Evolutionary conservation across 1,140 invertebrate genomes (phyloP).

Genomic region (Nasonia longicornis): DNA sequence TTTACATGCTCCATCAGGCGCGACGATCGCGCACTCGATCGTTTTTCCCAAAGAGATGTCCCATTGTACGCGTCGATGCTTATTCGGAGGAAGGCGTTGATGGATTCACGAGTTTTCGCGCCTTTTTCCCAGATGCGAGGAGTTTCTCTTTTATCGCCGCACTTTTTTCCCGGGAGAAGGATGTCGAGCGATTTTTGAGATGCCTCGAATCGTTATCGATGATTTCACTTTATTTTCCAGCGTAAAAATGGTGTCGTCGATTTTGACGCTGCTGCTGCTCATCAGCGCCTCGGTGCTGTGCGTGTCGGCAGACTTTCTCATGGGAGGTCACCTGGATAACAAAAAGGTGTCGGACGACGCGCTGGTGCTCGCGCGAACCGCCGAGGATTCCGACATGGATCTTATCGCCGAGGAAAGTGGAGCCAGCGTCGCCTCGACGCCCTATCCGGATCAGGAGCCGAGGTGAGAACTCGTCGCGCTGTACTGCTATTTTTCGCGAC

Average conservation of each 20-base stretch:
- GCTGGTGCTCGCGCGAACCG: conserved; percentile 51
- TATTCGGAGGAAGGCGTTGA: not conserved
- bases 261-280: conserved; percentile 41
- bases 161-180: not conserved
- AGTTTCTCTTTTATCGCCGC: not conserved
- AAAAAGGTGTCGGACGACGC: conserved; percentile 44
- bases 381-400: conserved; percentile 57
- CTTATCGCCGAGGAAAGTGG: conserved; percentile 60
- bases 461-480: conserved; percentile 20
- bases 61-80: no score
- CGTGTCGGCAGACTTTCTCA: conserved; percentile 37
- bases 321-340: conserved; percentile 48
- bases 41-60: no score
- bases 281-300: conserved; percentile 1
- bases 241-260: conserved; percentile 44
- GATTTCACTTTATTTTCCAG: not conserved
- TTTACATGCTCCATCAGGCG: no score
- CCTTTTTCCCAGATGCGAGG: not conserved
- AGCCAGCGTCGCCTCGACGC: conserved; percentile 25
- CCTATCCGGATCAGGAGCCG: conserved; percentile 43
- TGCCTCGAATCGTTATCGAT: no score
- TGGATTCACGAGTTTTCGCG: not conserved
- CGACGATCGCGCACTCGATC: no score
- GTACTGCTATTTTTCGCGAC: not conserved
- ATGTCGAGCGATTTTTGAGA: not conserved